Base-by-base conservation (phyloP, 2,888 invertebrate genomes). In the Drosophila macrospina region DNA sequence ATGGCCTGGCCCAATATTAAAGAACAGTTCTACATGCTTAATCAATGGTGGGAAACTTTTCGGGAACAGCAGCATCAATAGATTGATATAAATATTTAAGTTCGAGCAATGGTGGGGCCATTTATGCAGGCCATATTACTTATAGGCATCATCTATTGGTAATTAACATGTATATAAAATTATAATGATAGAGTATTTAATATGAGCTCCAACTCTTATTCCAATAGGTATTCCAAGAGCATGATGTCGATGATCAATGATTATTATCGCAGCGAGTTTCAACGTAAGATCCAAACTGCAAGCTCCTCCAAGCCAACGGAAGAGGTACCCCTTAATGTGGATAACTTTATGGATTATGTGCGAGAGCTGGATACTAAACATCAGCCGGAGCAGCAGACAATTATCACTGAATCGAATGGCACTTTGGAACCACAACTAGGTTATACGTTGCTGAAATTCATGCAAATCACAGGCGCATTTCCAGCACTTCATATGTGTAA, bases 1-100 rank as follows among this genome's bases (percentile, higher is more conserved):
- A 93, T 96, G 92, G 94, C 94, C 11, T 96, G 95, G 94, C 96
- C 97, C 0, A 95, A 95, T 75, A 92, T 96, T 75, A 94, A 94
- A 86, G 93, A 94, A 71, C 93, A 93, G 10, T 93, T 94, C 63
- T 92, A 93, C 52, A 93, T 93, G 84, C 80, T 94, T 57, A 92
- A 91, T 55, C 93, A 94, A 69, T 93, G 93, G 92, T 88, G 93
- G 79, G 79, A 89, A 39, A 80, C 70, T 10, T 85, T 72, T n/a
- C 74, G 71, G 3, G 57, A 69, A 11, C 26, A 45, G 15, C 67
- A 69, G 24, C 56, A 71, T 41, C 32, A 74, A 65, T 85, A 69
- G 15, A 80, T 20, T 11, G 1, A 51, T 11, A 51, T 41, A 24
- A 45, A 11, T 32, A 20, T 1, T 62, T 16, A 61, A 37, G 13